Conservation (phyloP, 1,140 invertebrate species). For the Penaeus vannamei region DNA sequence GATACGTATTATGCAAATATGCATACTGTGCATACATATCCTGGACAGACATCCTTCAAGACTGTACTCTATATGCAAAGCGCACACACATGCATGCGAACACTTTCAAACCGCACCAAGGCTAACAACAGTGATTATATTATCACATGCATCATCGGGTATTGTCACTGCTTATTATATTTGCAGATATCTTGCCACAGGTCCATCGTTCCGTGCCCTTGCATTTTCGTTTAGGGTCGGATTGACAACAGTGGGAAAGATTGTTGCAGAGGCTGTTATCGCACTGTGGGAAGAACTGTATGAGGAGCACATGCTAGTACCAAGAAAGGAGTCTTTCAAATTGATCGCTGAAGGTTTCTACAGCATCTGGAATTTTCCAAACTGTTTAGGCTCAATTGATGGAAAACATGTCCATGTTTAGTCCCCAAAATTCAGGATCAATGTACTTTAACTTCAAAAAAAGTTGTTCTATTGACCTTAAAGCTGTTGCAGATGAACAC, state of each 20-base stretch:
- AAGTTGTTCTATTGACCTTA: conserved; percentile 63
- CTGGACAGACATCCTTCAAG: neutral
- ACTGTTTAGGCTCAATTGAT: conserved; percentile 69
- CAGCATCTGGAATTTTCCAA: conserved; percentile 68
- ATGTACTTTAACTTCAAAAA: conserved; percentile 68
- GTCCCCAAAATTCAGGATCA: conserved; percentile 42
- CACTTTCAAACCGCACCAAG: neutral
- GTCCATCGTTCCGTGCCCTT: conserved; percentile 43
- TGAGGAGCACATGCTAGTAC: conserved; percentile 36
- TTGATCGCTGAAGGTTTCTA: conserved; percentile 61
- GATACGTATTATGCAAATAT: conserved; percentile 6
- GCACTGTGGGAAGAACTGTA: conserved; percentile 42
- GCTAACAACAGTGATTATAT: conserved; percentile 7
- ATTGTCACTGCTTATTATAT: conserved; percentile 33
- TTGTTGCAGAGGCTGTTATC: conserved; percentile 44
- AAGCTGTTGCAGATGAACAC: conserved; percentile 65
- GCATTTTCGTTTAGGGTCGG: conserved; percentile 51
- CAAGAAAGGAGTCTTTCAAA: conserved; percentile 46
- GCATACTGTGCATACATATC: neutral
- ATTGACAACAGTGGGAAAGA: conserved; percentile 43
- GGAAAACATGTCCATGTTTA: conserved; percentile 39
- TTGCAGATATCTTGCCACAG: conserved; percentile 55
- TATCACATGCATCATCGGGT: neutral
- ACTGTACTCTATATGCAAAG: too few relatives aligned
- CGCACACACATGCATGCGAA: neutral